Conservation (phyloP, 2,888 invertebrate species). For the Rosalia funebris region DNA sequence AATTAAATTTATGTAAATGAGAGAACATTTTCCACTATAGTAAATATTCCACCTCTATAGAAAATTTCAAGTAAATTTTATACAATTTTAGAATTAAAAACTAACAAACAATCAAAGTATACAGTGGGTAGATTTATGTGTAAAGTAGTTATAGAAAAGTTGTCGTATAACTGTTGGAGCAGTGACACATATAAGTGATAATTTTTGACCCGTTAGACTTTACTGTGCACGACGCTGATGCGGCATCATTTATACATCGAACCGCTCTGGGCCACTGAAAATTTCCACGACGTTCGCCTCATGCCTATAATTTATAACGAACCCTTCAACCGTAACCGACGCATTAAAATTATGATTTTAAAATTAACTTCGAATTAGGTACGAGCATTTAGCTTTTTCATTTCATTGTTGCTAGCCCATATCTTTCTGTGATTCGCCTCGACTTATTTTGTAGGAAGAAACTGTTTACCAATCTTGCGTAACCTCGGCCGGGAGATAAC, state of each 20-base stretch:
- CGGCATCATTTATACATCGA: conserved; percentile 8
- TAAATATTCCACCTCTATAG: too few species aligned
- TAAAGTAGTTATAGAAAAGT: too few species aligned
- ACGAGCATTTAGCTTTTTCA: conserved; percentile 11
- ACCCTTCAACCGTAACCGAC: conserved; percentile 16
- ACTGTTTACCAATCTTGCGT: neutral
- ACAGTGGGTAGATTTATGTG: too few species aligned
- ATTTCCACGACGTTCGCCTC: conserved; percentile 14
- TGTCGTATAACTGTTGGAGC: too few species aligned
- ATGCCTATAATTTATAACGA: conserved; percentile 15
- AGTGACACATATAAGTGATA: too few species aligned
- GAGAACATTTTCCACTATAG: too few species aligned
- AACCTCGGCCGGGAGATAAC: neutral
- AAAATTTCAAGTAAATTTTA: too few species aligned
- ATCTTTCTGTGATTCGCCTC: neutral
- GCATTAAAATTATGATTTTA: conserved; percentile 21
- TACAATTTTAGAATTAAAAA: too few species aligned
- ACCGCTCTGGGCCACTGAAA: conserved; percentile 4
- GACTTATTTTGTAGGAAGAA: neutral
- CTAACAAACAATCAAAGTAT: too few species aligned
- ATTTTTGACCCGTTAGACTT: too few species aligned
- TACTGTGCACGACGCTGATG: conserved; percentile 8
- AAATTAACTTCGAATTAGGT: conserved; percentile 24
- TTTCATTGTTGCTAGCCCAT: conserved; percentile 3
- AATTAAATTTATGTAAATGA: too few species aligned